Evolutionary conservation across 2,113 vertebrate species (phyloP), one percentile per base, ranked within the genome.

Genomic region (Gymnarchus niloticus): DNA sequence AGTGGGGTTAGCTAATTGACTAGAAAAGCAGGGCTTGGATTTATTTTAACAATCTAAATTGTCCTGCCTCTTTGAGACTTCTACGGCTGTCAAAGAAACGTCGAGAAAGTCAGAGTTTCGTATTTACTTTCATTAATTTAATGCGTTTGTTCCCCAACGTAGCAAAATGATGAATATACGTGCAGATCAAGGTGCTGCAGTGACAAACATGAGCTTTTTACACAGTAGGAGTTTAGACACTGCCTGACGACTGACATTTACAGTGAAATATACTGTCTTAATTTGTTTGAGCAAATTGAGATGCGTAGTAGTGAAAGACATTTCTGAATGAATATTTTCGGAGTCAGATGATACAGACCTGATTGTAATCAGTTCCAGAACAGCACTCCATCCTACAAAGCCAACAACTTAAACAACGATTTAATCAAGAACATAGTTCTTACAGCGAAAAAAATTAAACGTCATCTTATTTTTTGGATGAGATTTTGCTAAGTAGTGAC

Each of bases 1-100:
- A 54, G 46, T n/a, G 85, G 85, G 85, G 81, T 69, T 83, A 86
- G 56, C 80, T 82, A 82, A 82, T 86, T 52, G 80, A 86, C 59
- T 82, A 56, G 81, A 86, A 86, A 82, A 54, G 80, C 78, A 73
- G 41, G 78, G 49, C 21, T 83, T 23, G 48, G 48, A 82, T 83
- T 86, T 86, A 25, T 51, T 44, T 51, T 83, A 82, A 19, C 19
- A 54, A 54, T 59, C 25, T 73, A 73, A 83, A 86, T 83, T 83
- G 25, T 48, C 21, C 44, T 59, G 56, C 21, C 82, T 21, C 33
- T 83, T 56, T 54, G 61, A 76, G 54, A 82, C 41, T 59, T 25
- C 56, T 49, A 21, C 19, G 25, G 52, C 33, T 41, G 25, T 48
- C 78, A 44, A 48, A 82, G 48, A 52, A 86, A 28, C 52, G 4